Evolutionary conservation across 2,113 vertebrate genomes (phyloP).

Genomic region (Neodon shergylaensis): DNA sequence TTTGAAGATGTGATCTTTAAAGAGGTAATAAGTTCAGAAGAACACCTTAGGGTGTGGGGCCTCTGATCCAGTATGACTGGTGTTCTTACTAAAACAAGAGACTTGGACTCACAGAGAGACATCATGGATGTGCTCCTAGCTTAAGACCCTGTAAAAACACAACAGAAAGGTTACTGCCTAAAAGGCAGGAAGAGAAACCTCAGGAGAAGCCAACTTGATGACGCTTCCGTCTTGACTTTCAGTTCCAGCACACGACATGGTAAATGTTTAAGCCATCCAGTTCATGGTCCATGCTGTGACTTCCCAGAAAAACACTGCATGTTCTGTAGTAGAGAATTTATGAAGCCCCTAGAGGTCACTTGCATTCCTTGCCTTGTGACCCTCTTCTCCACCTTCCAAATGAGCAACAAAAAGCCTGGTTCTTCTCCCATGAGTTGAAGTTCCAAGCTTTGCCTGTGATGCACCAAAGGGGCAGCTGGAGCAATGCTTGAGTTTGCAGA

Average conservation of each 20-base stretch:
- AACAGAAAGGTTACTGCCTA: not conserved
- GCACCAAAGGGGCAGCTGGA: not conserved
- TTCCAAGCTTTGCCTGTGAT: not conserved
- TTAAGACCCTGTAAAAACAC: not conserved
- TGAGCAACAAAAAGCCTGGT: not conserved
- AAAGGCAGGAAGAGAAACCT: not conserved
- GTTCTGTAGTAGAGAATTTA: not conserved
- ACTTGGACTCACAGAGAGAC: not conserved
- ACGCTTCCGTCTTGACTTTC: not conserved
- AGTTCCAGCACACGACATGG: not conserved
- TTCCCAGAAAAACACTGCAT: not conserved
- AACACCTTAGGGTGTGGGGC: not conserved
- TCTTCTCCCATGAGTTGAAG: not conserved
- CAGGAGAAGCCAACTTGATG: not conserved
- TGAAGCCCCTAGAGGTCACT: not conserved
- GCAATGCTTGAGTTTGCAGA: accelerated
- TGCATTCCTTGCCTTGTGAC: not conserved
- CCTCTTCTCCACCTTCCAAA: not conserved
- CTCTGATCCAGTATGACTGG: not conserved
- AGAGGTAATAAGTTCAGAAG: not conserved
- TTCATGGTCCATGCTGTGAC: too few relatives aligned
- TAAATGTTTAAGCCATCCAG: not conserved
- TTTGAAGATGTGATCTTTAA: not conserved
- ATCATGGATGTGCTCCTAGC: not conserved
- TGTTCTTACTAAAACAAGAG: not conserved